Evolutionary conservation across 2,113 vertebrate species (phyloP).

Genomic region (Toxostoma redivivum): DNA sequence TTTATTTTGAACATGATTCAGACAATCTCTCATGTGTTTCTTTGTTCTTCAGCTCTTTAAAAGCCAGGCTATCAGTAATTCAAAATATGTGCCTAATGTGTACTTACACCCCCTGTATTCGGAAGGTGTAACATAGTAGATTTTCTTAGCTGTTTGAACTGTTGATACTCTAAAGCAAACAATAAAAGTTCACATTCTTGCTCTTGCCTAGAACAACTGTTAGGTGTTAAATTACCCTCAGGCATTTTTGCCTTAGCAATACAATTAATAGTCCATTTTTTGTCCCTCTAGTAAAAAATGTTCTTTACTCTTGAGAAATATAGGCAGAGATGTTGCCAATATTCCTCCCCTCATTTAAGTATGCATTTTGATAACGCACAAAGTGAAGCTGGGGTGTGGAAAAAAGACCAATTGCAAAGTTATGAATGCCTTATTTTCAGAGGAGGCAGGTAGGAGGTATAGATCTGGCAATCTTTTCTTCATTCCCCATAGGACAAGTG

Average conservation of each 20-base stretch:
- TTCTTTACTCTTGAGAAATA: background rate
- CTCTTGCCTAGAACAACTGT: background rate
- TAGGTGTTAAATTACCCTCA: background rate
- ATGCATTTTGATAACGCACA: background rate
- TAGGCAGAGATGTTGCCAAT: background rate
- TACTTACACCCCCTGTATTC: background rate
- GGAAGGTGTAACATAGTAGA: background rate
- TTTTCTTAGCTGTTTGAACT: slow-evolving; percentile 12
- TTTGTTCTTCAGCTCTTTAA: slow-evolving; percentile 15
- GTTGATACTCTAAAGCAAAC: background rate
- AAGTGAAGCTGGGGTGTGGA: background rate
- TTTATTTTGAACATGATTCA: slow-evolving; percentile 33
- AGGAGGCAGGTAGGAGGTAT: background rate
- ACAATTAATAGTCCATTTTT: background rate
- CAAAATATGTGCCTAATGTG: slow-evolving; percentile 12
- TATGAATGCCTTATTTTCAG: background rate
- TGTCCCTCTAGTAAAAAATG: background rate
- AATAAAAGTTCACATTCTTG: slow-evolving; percentile 5
- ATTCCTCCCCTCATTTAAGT: background rate
- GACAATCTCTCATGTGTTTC: background rate
- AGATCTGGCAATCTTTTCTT: background rate
- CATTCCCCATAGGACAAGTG: background rate
- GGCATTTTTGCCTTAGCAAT: background rate
- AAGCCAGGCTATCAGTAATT: background rate
- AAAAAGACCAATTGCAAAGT: background rate